Conservation (phyloP, 2,797 vertebrate genomes). For the Margarornis squamiger region DNA sequence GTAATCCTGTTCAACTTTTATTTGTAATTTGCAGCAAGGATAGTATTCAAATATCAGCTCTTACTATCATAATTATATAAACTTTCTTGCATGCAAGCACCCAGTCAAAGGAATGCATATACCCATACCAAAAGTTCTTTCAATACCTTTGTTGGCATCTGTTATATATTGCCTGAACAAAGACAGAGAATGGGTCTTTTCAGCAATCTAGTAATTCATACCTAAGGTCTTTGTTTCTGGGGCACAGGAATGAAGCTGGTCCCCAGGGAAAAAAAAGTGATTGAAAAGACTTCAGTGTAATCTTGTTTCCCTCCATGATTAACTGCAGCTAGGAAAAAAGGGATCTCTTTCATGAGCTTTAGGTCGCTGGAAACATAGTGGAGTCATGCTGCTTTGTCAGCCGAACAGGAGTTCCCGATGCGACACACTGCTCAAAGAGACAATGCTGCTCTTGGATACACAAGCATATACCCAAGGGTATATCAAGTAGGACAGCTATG, state of each 20-base stretch:
- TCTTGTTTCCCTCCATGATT: constrained; percentile 38
- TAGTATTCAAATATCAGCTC: not conserved
- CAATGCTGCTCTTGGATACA: constrained; percentile 1
- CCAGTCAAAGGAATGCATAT: constrained; percentile 29
- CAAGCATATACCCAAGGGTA: not conserved
- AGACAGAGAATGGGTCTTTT: constrained; percentile 52
- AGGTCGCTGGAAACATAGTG: not conserved
- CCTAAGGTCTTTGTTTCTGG: constrained; percentile 48
- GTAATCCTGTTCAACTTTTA: not conserved
- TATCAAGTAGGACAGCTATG: not conserved
- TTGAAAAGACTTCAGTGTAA: constrained; percentile 30
- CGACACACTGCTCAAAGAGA: not conserved
- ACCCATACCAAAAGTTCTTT: constrained; percentile 58
- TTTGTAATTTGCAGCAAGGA: not conserved
- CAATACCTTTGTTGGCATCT: constrained; percentile 49
- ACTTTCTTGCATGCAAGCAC: not conserved
- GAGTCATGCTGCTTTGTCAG: constrained; percentile 53
- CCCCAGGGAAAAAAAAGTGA: not conserved
- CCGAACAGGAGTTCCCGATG: constrained; percentile 12
- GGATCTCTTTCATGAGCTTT: constrained; percentile 41
- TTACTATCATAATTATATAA: not conserved
- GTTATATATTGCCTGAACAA: constrained; percentile 4
- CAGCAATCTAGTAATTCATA: constrained; percentile 47
- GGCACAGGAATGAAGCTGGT: constrained; percentile 29
- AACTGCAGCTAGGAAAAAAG: not conserved